phyloP scores from a whole-genome alignment of 2,113 vertebrate species.

The Solea solea region DNA sequence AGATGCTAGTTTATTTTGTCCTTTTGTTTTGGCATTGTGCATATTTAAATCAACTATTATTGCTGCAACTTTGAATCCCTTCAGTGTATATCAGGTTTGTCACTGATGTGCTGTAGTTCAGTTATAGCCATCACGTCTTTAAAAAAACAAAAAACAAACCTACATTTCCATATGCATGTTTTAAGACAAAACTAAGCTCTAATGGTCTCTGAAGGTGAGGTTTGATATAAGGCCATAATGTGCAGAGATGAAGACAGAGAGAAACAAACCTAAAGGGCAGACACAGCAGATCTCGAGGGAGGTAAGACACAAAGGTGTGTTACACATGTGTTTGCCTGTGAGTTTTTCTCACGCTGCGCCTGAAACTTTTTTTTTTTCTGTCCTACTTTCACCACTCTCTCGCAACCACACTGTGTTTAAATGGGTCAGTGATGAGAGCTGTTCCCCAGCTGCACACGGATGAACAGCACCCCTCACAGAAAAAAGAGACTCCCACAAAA shows the following conservation, averaged over 20 bases:
- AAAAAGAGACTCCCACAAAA: conserved; percentile 31
- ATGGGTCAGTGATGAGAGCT: conserved; percentile 69
- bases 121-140: too few species aligned
- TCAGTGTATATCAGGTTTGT: too few species aligned
- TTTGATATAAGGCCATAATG: conserved; percentile 6
- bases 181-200: too few species aligned
- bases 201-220: too few species aligned
- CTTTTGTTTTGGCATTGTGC: too few species aligned
- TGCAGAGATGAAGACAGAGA: not conserved
- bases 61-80: too few species aligned
- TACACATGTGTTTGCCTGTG: conserved; percentile 15
- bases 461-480: conserved; percentile 41
- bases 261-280: conserved; percentile 13
- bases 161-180: too few species aligned
- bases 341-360: conserved; percentile 9
- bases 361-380: conserved; percentile 50
- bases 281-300: conserved; percentile 1
- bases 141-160: too few species aligned
- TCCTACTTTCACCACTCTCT: conserved; percentile 54
- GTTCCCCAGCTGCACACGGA: conserved; percentile 59
- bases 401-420: conserved; percentile 61
- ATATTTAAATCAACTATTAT: too few species aligned
- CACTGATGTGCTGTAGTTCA: too few species aligned
- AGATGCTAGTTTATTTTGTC: too few species aligned
- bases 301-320: conserved; percentile 13